Evolutionary conservation across 2,113 vertebrate genomes (phyloP), one percentile per base, ranked within the genome.

Genomic region (Ellobius talpinus): DNA sequence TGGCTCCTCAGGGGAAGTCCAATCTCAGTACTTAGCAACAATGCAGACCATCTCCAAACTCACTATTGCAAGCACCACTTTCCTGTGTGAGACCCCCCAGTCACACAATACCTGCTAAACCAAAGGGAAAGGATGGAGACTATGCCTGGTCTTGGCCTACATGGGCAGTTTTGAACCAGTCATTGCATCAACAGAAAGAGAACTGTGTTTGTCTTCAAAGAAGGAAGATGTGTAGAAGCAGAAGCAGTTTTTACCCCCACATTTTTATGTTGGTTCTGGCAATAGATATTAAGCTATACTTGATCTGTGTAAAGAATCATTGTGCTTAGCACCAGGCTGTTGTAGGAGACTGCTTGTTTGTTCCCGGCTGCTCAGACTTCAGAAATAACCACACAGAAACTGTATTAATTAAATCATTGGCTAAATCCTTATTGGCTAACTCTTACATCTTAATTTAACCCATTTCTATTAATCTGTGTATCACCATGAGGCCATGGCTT

Each of bases 161-260:
- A 3, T 36, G 3, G 36, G 39, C 7, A 86, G 78, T 39, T 94
- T 92, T 91, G 39, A 81, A 86, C 5, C 42, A 95, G 50, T 17
- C 42, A 74, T 26, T 82, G 3, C 16, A 89, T 85, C 65, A 82
- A 73, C 21, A 78, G 47, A 93, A 58, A 88, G 82, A 93, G 19
- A 95, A 92, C 74, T 94, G 66, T 39, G 12, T 96, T 58, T 93
- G 17, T 93, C 74, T 58, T 89, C 23, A 97, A 88, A 93, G 72
- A 86, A 93, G 63, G 39, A 89, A 72, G 23, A 79, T 93, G 12
- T 84, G 63, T 55, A 85, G n/a, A 94, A 86, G n/a, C 50, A 63
- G 31, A 97, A 17, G 29, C 55, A 89, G 84, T 33, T 87, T 70
- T 31, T 13, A 50, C 39, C 31, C 5, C 33, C 2, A 16, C 13